These are phyloP conservation scores for Thunnus thynnus DNA, from an alignment of 2,113 vertebrate genomes.

Conservation along the genomic window DNA sequence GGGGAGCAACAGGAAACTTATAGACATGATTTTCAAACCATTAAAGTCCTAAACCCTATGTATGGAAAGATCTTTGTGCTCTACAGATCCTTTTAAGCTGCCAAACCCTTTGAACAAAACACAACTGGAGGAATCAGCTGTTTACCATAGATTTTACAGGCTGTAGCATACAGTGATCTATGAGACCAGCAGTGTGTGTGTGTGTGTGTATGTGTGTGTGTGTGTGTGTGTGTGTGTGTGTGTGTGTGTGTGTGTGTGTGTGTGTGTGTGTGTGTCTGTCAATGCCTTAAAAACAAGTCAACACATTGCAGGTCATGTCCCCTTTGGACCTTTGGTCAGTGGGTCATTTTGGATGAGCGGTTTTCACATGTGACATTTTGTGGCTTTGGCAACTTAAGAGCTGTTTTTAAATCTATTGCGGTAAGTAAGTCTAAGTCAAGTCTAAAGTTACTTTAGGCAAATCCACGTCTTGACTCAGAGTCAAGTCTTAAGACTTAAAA, in stretches of 20 bases:
- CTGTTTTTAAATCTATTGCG: not conserved
- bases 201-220: not conserved
- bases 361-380: constrained; percentile 33
- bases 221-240: not conserved
- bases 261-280: not conserved
- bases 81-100: constrained; percentile 27
- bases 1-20: constrained; percentile 12
- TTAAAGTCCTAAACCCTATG: constrained; percentile 53
- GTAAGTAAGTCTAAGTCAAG: not conserved
- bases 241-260: not conserved
- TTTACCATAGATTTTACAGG: not conserved
- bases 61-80: constrained; percentile 46
- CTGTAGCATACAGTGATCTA: constrained; percentile 7
- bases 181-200: not conserved
- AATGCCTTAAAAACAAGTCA: constrained; percentile 54
- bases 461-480: not conserved
- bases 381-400: not conserved
- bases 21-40: constrained; percentile 18
- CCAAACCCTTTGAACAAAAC: constrained; percentile 49
- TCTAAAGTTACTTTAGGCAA: not conserved
- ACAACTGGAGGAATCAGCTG: constrained; percentile 27
- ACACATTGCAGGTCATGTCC: constrained; percentile 22
- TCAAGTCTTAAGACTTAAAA: no score
- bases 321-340: constrained; percentile 39
- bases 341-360: constrained; percentile 38